Evolutionary conservation across 2,797 vertebrate genomes (phyloP).

Genomic region (Dendrocincla tyrannina): DNA sequence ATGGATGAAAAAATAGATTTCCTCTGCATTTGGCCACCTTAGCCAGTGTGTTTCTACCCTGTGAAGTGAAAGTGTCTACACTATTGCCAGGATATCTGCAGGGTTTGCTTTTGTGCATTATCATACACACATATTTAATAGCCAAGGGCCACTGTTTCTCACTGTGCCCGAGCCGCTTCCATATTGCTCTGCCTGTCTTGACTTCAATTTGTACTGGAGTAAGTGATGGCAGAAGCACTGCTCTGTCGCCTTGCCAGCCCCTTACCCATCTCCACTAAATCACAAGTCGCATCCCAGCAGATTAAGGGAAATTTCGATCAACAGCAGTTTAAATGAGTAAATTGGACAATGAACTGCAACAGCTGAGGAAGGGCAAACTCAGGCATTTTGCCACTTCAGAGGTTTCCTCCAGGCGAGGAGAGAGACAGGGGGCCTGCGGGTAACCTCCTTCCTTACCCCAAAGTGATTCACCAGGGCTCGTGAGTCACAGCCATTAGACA

Average conservation of each 20-base stretch:
- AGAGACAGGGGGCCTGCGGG: neutral
- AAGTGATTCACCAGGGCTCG: neutral
- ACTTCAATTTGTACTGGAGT: neutral
- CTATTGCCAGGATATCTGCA: neutral
- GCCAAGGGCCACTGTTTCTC: neutral
- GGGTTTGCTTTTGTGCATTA: neutral
- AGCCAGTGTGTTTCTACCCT: neutral
- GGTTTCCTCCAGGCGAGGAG: neutral
- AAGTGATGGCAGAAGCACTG: neutral
- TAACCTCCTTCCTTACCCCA: neutral
- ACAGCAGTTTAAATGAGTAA: neutral
- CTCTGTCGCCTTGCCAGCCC: neutral
- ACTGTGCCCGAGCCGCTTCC: neutral
- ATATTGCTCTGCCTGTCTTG: neutral
- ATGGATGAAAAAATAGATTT: neutral
- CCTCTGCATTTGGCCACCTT: fast-evolving
- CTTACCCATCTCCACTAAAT: neutral
- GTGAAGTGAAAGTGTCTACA: neutral
- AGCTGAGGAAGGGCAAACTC: neutral
- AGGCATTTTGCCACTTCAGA: neutral
- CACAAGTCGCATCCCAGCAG: neutral
- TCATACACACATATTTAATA: neutral
- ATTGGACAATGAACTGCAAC: neutral
- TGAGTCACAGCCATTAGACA: constrained; percentile 22
- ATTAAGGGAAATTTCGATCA: constrained; percentile 23